These are phyloP conservation scores for Suricata suricatta DNA, from an alignment of 2,113 vertebrate genomes.

Conservation along the genomic window DNA sequence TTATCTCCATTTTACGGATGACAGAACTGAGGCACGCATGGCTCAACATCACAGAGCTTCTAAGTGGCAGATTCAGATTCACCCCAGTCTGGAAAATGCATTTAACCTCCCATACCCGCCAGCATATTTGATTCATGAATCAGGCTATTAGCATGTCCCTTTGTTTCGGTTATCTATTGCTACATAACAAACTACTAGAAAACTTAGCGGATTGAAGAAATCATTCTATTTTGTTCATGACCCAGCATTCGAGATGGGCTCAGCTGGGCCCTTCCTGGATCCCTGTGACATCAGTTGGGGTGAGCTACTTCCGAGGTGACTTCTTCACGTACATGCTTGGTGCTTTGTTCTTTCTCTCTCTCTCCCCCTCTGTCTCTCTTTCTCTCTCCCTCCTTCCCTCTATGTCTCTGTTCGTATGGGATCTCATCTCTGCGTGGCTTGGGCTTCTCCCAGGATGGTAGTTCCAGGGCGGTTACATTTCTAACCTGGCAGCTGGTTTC, in stretches of 20 bases:
- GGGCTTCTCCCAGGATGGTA: not conserved
- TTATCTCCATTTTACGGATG: slow-evolving; percentile 20
- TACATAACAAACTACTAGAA: not conserved
- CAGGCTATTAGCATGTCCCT: not conserved
- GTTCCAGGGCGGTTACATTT: not conserved
- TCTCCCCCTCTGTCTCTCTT: not conserved
- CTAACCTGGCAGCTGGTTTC: not conserved
- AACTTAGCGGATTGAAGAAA: not conserved
- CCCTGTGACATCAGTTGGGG: not conserved
- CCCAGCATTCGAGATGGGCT: not conserved
- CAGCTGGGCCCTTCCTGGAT: not conserved
- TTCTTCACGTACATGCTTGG: not conserved
- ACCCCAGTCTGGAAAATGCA: not conserved
- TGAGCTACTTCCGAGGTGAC: not conserved
- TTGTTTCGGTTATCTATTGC: not conserved
- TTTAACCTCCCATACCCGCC: not conserved
- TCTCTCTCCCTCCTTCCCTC: too few species aligned
- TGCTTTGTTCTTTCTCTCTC: not conserved
- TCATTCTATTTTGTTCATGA: slow-evolving; percentile 4
- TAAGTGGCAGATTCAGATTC: not conserved
- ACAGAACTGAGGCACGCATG: not conserved
- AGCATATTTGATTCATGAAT: slow-evolving; percentile 9
- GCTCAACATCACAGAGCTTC: not conserved
- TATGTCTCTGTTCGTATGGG: not conserved
- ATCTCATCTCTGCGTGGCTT: not conserved